Base-by-base conservation (phyloP, 2,797 vertebrate species). In the Paratrypauchen microcephalus region DNA sequence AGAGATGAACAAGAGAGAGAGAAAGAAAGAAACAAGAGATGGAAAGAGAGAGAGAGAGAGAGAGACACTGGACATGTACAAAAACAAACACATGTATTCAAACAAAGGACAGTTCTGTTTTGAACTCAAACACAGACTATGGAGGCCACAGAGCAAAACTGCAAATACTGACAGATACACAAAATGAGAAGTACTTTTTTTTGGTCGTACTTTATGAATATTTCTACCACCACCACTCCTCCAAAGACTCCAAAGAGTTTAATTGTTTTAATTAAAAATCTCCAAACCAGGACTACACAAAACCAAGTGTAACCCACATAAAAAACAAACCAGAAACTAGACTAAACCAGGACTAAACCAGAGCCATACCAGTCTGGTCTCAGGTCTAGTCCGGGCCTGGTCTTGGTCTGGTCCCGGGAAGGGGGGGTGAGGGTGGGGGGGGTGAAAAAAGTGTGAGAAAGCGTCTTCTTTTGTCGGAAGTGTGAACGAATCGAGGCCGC, bases 361-460 rank as follows among this genome's bases (percentile, higher is more conserved):
- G 47, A 18, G 1, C 47, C 18, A 6, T 5, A 6, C 24, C 56
- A 8, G 24, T 28, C 56, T 30, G 7, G 15, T 18, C 21, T 15
- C 54, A 56, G 54, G 21, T 23, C 21, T 24, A 56, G 12, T 4
- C 54, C 21, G 15, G 30, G 19, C 18, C 56, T 36, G 16, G 30
- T n/a, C 59, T 30, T 19, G 58, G 18, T 32, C 26, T 11, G 58
- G 36, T 21, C 11, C 11, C 8, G 16, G 15, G 57, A 18, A 6
- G 28, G 57, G 56, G 15, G 58, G 59, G 59, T n/a, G n/a, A n/a
- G n/a, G n/a, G n/a, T n/a, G n/a, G n/a, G n/a, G 15, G 58, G 59
- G 59, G 39, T 19, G n/a, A 21, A 39, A 45, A 45, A 63, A 63
- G 36, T 63, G 60, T 63, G 60, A 63, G 60, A 63, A 63, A 63